Base-by-base conservation (phyloP, 2,113 vertebrate genomes). In the Neotragus pygmaeus region DNA sequence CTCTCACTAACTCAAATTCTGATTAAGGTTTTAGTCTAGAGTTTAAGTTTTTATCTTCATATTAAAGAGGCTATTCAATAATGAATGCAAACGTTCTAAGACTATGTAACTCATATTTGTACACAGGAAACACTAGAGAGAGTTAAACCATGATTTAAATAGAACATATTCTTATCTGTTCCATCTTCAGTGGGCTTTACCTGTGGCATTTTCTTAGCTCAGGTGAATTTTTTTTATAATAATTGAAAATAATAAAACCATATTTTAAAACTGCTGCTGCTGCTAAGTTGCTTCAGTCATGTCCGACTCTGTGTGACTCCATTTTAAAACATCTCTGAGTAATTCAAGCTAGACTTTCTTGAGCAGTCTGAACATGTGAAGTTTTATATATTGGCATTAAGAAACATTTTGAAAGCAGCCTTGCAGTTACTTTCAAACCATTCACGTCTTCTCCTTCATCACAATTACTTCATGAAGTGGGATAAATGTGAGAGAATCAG, bases 241-340 rank as follows among this genome's bases (percentile, higher is more conserved):
- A 84, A 30, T 3, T 57, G 70, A 91, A 90, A 75, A 83, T 87
- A 88, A 94, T 70, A 73, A 94, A 86, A 58, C 8, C 21, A 21
- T 86, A 95, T 91, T 93, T 93, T 77, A 85, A 96, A 85, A 95
- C 10, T 43, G 43, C 43, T 43, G 43, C 43, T 43, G 43, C 43
- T 43, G 43, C 43, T 43, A 43, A 43, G 43, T 43, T 5, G 43
- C 43, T 43, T 43, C 43, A 43, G 43, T 43, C 43, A 43, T 43
- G 43, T 43, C 43, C 43, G 43, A 43, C 43, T 43, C 5, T 43
- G 43, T 43, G 43, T 43, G 43, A 43, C 43, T 5, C 43, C 43
- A 95, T 91, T 93, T 93, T 77, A 85, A 96, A 85, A 95, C 10
- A 78, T n/a, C 51, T 70, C 6, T 66, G 30, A 82, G 25, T 91